Evolutionary conservation across 2,113 vertebrate genomes (phyloP).

Genomic region (Lanius ludovicianus): DNA sequence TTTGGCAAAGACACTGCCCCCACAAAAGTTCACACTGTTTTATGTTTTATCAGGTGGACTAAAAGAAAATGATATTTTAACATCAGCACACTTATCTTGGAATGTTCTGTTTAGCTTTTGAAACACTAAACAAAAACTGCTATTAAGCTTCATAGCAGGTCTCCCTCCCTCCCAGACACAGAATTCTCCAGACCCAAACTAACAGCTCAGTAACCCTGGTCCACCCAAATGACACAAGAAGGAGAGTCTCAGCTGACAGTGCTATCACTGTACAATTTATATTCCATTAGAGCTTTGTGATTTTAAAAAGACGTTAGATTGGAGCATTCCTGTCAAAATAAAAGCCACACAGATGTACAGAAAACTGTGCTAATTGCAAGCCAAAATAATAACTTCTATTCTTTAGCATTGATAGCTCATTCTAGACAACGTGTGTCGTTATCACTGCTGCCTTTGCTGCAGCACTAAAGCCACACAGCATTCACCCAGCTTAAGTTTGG

Average conservation of each 20-base stretch:
- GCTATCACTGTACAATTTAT: neutral
- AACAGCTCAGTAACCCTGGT: neutral
- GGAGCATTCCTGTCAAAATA: constrained; percentile 11
- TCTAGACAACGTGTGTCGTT: neutral
- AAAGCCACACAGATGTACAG: neutral
- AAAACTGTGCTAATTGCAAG: neutral
- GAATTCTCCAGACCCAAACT: neutral
- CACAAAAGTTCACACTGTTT: neutral
- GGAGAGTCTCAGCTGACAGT: neutral
- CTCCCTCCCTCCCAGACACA: neutral
- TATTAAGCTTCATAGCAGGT: neutral
- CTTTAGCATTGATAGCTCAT: neutral
- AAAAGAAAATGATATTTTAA: constrained; percentile 1
- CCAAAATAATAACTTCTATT: neutral
- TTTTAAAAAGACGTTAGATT: neutral
- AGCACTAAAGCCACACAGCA: neutral
- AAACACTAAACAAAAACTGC: neutral
- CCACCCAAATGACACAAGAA: neutral
- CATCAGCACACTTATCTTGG: neutral
- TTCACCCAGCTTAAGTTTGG: neutral
- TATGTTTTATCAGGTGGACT: constrained; percentile 22
- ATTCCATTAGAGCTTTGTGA: neutral
- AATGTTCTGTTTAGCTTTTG: neutral
- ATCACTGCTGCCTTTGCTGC: neutral
- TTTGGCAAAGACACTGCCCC: neutral